Conservation (phyloP, 2,113 vertebrate genomes). For the Sardina pilchardus region DNA sequence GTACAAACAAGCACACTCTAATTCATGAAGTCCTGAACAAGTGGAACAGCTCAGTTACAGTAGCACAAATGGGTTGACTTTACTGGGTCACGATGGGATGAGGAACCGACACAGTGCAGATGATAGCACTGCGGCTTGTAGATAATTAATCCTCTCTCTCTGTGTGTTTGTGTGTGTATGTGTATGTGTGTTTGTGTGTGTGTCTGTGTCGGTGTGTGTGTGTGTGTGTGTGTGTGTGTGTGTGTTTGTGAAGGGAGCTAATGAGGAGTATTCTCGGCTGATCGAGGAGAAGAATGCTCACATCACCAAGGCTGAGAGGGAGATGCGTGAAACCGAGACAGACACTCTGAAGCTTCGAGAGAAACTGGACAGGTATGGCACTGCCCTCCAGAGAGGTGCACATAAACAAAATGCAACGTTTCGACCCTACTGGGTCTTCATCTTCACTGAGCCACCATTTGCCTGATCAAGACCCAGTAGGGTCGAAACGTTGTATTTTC, state of each 20-base stretch:
- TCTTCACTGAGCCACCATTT: no score
- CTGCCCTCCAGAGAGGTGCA: neutral
- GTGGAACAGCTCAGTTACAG: neutral
- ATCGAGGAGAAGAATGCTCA: conserved; percentile 71
- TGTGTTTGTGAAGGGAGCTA: conserved; percentile 67
- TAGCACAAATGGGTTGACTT: neutral
- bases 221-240: neutral
- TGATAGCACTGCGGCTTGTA: neutral
- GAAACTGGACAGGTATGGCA: conserved; percentile 72
- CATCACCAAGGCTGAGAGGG: conserved; percentile 74
- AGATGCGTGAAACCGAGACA: conserved; percentile 66
- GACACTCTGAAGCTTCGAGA: conserved; percentile 72
- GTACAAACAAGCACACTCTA: neutral
- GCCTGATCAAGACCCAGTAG: no score
- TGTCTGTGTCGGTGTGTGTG: no score
- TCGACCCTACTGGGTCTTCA: no score
- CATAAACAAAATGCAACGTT: no score
- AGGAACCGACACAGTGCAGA: neutral
- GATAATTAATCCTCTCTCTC: neutral
- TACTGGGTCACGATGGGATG: neutral
- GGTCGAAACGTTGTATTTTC: no score
- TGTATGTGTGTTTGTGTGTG: neutral
- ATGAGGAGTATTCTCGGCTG: conserved; percentile 66
- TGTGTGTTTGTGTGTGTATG: neutral
- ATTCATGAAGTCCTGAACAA: neutral